phyloP scores from a whole-genome alignment of 2,888 invertebrate genomes.

The Erebia palarica region DNA sequence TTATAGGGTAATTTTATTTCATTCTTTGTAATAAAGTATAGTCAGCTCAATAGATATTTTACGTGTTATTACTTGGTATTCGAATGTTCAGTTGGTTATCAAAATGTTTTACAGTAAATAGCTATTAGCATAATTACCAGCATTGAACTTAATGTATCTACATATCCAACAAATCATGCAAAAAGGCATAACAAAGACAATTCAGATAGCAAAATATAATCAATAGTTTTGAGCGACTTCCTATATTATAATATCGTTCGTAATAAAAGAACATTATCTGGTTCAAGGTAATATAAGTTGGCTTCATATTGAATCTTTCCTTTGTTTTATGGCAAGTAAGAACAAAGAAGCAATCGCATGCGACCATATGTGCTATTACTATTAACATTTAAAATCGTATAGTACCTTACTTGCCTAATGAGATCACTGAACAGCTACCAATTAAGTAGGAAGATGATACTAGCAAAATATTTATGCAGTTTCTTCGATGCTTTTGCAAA shows the following conservation, averaged over 20 bases:
- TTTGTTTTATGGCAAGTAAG: not conserved
- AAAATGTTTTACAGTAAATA: too few relatives aligned
- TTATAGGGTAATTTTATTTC: too few relatives aligned
- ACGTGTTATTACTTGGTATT: too few relatives aligned
- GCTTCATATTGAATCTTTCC: slow-evolving; percentile 1
- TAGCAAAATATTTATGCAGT: not conserved
- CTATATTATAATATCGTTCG: not conserved
- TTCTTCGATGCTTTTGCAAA: not conserved
- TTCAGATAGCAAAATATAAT: not conserved
- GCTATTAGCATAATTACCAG: too few relatives aligned
- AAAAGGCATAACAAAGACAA: not conserved
- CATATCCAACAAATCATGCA: not conserved
- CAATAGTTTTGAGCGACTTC: not conserved
- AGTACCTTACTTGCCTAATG: not conserved
- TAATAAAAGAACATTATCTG: not conserved
- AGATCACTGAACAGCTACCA: not conserved
- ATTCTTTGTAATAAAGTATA: too few relatives aligned
- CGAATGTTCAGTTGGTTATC: too few relatives aligned
- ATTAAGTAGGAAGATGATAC: not conserved
- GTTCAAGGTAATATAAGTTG: slow-evolving; percentile 10
- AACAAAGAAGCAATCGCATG: slow-evolving; percentile 13
- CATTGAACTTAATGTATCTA: too few relatives aligned
- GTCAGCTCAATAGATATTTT: too few relatives aligned
- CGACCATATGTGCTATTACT: not conserved
- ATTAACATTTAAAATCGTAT: slow-evolving; percentile 1